Base-by-base conservation (phyloP, 2,113 vertebrate species). In the Heptranchias perlo region DNA sequence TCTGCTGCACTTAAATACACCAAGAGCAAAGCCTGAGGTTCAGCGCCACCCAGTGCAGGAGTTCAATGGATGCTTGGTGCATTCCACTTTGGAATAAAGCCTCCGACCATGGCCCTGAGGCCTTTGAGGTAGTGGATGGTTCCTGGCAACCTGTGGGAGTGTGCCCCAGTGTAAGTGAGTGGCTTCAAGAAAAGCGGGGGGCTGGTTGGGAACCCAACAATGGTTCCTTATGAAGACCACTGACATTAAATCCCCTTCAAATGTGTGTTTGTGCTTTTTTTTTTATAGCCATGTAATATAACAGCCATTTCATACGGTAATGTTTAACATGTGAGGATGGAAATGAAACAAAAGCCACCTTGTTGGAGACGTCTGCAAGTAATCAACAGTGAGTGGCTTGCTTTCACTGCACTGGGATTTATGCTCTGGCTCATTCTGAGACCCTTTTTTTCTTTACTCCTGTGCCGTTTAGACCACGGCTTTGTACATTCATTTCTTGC, bases 261-360 rank as follows among this genome's bases (percentile, higher is more conserved):
- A 4, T 47, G 10, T 18, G 16, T 82, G 78, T 21, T 4, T 82
- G n/a, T 82, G n/a, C 14, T 82, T 44, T 82, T 44, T 82, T 35
- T 8, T 35, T 10, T 5, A 35, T 58, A 10, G 58, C 58, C 58
- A 39, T 76, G 3, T n/a, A 35, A 92, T n/a, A 6, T 5, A 61
- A 2, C 52, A 31, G 13, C 58, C 58, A 64, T 93, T 93, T n/a
- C n/a, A 62, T 39, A 39, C 35, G 4, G 89, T 39, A 93, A 93
- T 25, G 58, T 16, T 39, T 62, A n/a, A 62, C 69, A 89, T 39
- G 89, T 61, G 61, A 61, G 18, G 89, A n/a, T 21, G 35, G 7
- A 64, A 39, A 64, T 62, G 35, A 93, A 93, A 93, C 89, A 93
- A 93, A 39, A 93, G 89, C 89, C 58, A 93, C 58, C n/a, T n/a